Percentiles rank a stretch among this genome's conserved stretches.
phyloP scores from a whole-genome alignment of 2,113 vertebrate species.

The Saiga tatarica region DNA sequence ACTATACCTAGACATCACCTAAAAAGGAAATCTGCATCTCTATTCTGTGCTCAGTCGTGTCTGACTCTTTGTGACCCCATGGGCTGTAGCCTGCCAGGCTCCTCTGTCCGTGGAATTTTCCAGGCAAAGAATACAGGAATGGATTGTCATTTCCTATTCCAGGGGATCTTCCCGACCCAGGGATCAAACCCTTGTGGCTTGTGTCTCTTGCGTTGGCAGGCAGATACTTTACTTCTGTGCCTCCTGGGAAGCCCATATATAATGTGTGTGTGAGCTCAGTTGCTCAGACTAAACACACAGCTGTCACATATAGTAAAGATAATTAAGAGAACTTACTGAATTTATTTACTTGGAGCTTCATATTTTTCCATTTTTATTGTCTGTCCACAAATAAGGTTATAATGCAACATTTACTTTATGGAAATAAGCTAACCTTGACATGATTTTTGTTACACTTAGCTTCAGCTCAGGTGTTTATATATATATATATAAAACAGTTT shows the following conservation, averaged over 20 bases:
- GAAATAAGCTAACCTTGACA: constrained; percentile 26
- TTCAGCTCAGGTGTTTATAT: not conserved
- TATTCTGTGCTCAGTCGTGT: not conserved
- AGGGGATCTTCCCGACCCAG: not conserved
- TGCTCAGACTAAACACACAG: not conserved
- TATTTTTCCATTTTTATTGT: not conserved
- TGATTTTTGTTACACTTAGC: constrained; percentile 12
- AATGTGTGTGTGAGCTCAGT: not conserved
- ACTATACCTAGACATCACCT: not conserved
- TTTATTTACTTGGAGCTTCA: not conserved
- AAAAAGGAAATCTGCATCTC: not conserved
- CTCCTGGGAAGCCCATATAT: not conserved
- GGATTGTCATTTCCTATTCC: not conserved
- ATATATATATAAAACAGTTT: not conserved
- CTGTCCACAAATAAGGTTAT: not conserved
- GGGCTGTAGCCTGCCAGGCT: not conserved
- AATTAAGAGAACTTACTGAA: not conserved
- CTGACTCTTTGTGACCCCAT: not conserved
- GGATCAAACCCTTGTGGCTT: not conserved
- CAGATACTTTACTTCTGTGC: not conserved
- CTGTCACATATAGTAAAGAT: constrained; percentile 3
- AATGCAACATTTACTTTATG: constrained; percentile 14
- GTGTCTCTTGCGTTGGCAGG: not conserved
- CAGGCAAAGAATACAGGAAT: not conserved
- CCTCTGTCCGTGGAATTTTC: not conserved